phyloP scores from a whole-genome alignment of 2,797 vertebrate species.

The Eleutherodactylus coqui region DNA sequence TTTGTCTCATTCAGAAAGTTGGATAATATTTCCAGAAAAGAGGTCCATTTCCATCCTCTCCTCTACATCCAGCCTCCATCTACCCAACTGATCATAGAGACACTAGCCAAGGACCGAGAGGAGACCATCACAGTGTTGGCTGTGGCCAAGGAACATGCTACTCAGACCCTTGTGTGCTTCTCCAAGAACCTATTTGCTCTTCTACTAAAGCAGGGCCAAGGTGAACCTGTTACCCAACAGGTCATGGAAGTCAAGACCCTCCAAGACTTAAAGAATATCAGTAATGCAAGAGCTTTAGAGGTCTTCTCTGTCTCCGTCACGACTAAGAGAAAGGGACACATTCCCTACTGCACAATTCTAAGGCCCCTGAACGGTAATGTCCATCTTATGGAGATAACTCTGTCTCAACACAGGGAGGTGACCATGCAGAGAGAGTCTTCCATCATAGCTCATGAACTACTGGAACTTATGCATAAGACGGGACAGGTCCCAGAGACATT shows the following conservation, averaged over 20 bases:
- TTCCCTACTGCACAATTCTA: conserved; percentile 29
- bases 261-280: neutral
- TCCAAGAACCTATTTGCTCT: conserved; percentile 28
- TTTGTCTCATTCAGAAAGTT: neutral
- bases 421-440: neutral
- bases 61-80: conserved; percentile 46
- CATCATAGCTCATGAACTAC: neutral
- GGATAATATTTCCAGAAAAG: neutral
- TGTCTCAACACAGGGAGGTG: neutral
- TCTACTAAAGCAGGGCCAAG: neutral
- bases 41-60: conserved; percentile 12
- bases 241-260: neutral
- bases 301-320: conserved; percentile 28
- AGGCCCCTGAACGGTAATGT: conserved; percentile 4
- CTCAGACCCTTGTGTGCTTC: conserved; percentile 57
- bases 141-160: neutral
- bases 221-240: neutral
- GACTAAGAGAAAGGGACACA: neutral
- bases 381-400: neutral
- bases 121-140: conserved; percentile 28
- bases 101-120: neutral
- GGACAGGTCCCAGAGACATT: neutral
- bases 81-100: conserved; percentile 15
- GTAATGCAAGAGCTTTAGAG: neutral
- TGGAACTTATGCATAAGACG: neutral